A percentile compares a stretch with the other conserved stretches of the same genome.
phyloP scores from a whole-genome alignment of 1,140 invertebrate species.

The Drosophila ironensis region DNA sequence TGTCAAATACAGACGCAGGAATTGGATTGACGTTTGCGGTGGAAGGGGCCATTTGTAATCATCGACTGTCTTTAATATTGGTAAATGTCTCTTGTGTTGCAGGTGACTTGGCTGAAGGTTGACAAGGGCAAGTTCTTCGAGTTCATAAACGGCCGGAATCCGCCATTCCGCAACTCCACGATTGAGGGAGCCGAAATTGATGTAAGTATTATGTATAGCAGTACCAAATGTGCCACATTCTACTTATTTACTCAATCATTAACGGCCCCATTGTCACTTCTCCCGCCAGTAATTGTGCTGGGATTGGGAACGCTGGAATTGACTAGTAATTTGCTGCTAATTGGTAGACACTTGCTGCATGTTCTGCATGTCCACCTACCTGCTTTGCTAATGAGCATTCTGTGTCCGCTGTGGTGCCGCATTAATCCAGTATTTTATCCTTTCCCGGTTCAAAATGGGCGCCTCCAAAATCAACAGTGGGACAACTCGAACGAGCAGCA shows the following conservation, averaged over 20 bases:
- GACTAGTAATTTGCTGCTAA: slow-evolving; percentile 25
- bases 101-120: slow-evolving; percentile 87
- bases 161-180: slow-evolving; percentile 87
- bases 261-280: slow-evolving; percentile 19
- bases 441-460: neutral
- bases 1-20: slow-evolving; percentile 44
- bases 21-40: neutral
- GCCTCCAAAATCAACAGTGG: slow-evolving; percentile 83
- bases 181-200: slow-evolving; percentile 87
- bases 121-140: slow-evolving; percentile 89
- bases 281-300: slow-evolving; percentile 6
- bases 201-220: slow-evolving; percentile 84
- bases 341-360: slow-evolving; percentile 7
- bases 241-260: slow-evolving; percentile 32
- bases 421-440: slow-evolving; percentile 4
- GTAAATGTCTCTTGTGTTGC: slow-evolving; percentile 52
- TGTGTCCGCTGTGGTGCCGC: slow-evolving; percentile 2
- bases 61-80: slow-evolving; percentile 50
- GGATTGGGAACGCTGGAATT: slow-evolving; percentile 6
- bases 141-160: slow-evolving; percentile 88
- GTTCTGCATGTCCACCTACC: neutral
- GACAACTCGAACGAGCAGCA: slow-evolving; percentile 87
- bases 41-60: neutral
- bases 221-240: neutral
- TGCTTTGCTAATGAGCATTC: slow-evolving; percentile 32